phyloP scores from a whole-genome alignment of 2,888 invertebrate genomes.

The Tachina fera region DNA sequence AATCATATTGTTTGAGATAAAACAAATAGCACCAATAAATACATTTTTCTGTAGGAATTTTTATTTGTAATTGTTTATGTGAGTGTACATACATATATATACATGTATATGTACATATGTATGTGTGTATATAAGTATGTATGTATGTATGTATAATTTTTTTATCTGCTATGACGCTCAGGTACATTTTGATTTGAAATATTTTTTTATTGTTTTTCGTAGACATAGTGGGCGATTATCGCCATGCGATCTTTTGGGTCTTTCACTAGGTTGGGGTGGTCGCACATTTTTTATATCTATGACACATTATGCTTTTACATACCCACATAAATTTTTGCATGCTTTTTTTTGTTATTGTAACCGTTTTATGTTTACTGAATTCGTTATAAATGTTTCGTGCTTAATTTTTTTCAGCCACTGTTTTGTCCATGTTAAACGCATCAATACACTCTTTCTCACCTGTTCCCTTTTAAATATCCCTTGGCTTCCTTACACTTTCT shows the following conservation, averaged over 20 bases:
- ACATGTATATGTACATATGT: too few relatives aligned
- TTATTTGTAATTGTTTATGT: conserved; percentile 20
- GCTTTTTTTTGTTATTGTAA: conserved; percentile 25
- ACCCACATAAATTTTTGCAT: conserved; percentile 27
- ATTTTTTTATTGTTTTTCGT: conserved; percentile 14
- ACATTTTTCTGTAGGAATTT: conserved; percentile 15
- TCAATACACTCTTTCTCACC: conserved; percentile 41
- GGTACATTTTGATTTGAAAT: conserved; percentile 25
- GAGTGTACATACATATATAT: too few relatives aligned
- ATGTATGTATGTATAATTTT: background rate
- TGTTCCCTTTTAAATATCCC: conserved; percentile 17
- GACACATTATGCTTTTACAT: conserved; percentile 3
- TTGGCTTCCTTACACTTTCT: conserved; percentile 47
- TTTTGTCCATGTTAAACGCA: conserved; percentile 23
- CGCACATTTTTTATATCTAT: conserved; percentile 11
- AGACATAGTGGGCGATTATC: conserved; percentile 26
- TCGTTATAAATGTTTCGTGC: conserved; percentile 30
- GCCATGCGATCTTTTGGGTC: conserved; percentile 10
- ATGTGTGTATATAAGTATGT: background rate
- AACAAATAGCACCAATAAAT: conserved; percentile 16
- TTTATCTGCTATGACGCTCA: conserved; percentile 8
- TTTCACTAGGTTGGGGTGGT: conserved; percentile 16
- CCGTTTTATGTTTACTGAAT: conserved; percentile 22
- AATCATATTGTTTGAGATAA: conserved; percentile 1
- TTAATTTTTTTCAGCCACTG: conserved; percentile 28